Conservation (phyloP, 2,113 vertebrate species). For the Chaetorhynchus papuensis region DNA sequence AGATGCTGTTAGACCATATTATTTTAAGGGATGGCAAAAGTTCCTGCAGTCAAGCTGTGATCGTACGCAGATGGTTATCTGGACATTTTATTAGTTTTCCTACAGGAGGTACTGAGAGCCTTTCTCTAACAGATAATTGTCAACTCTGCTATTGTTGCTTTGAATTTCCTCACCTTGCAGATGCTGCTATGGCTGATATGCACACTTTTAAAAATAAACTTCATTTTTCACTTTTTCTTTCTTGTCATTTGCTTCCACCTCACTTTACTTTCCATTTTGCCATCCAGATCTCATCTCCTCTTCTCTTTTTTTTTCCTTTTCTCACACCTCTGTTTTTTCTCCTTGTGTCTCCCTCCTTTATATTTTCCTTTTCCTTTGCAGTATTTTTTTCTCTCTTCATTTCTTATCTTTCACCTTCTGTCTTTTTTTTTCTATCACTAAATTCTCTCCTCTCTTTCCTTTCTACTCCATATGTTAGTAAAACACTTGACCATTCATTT, state of each 20-base stretch:
- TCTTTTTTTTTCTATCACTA: background rate
- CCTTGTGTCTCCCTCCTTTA: background rate
- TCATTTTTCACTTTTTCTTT: background rate
- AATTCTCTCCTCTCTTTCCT: background rate
- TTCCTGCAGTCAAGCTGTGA: background rate
- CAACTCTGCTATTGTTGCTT: background rate
- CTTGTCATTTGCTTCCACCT: background rate
- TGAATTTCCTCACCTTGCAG: background rate
- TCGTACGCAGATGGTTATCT: background rate
- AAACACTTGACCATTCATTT: slow-evolving; percentile 11
- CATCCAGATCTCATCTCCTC: background rate
- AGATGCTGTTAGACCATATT: background rate
- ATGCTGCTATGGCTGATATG: background rate
- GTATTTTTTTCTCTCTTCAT: background rate
- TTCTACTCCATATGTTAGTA: background rate
- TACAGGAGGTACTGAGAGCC: background rate
- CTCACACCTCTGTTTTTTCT: background rate
- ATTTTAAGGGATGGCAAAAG: background rate
- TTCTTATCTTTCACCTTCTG: background rate
- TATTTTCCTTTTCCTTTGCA: background rate
- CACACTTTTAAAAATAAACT: background rate
- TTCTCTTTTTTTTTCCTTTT: background rate
- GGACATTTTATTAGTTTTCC: background rate
- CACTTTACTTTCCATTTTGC: background rate
- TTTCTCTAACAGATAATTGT: background rate